phyloP scores from a whole-genome alignment of 2,797 vertebrate species.

The Paedocypris micromegethes region DNA sequence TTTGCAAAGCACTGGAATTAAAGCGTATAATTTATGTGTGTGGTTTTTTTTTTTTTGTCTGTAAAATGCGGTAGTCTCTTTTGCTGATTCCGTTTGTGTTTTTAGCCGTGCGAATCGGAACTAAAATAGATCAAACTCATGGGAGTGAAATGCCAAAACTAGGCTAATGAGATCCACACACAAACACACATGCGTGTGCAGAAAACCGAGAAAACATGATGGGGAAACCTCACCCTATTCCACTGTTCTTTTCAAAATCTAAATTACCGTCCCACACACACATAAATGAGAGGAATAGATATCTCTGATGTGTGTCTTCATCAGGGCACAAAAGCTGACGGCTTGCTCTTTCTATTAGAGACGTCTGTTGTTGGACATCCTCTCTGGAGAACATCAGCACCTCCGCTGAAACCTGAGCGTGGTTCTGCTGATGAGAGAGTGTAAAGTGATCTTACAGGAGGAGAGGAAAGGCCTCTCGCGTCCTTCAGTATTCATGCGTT shows the following conservation, averaged over 20 bases:
- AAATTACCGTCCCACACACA: background rate
- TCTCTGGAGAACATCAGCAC: constrained; percentile 9
- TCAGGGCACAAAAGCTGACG: constrained; percentile 5
- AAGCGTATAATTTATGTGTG: constrained; percentile 3
- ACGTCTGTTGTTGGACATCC: constrained; percentile 16
- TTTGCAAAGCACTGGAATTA: too few species aligned
- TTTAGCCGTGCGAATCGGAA: constrained; percentile 3
- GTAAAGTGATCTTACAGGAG: constrained; percentile 21
- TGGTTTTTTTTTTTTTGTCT: background rate
- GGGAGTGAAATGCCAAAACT: constrained; percentile 24
- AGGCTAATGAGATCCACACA: constrained; percentile 46
- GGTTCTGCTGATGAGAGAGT: background rate
- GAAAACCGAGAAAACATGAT: background rate
- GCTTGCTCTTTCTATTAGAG: constrained; percentile 4
- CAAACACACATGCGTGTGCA: background rate
- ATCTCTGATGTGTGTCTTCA: constrained; percentile 16
- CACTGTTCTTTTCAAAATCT: background rate
- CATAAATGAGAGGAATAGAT: constrained; percentile 1
- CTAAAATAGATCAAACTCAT: constrained; percentile 14
- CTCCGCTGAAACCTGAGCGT: constrained; percentile 25
- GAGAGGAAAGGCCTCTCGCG: background rate
- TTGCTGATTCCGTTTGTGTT: background rate
- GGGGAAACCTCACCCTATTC: background rate
- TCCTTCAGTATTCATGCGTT: background rate
- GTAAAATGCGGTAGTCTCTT: too few species aligned